A percentile compares a stretch with the other conserved stretches of the same genome.
Evolutionary conservation across 2,113 vertebrate species (phyloP).

Genomic region (Hemicordylus capensis): DNA sequence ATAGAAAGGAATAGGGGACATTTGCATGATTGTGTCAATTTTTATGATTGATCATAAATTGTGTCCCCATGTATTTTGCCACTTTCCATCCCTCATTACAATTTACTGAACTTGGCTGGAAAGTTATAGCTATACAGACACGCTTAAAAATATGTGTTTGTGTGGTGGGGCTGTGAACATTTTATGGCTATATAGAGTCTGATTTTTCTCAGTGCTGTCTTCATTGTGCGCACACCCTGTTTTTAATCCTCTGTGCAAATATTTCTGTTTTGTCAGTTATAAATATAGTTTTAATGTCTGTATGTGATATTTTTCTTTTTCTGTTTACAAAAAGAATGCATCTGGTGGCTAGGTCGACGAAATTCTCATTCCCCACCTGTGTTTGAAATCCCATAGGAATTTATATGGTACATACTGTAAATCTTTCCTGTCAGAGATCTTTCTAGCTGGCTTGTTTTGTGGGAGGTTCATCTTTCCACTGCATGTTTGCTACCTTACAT

Average conservation of each 20-base stretch:
- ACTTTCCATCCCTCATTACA: slow-evolving; percentile 41
- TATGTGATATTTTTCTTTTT: not conserved
- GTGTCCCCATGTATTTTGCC: slow-evolving; percentile 16
- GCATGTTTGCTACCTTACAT: slow-evolving; percentile 34
- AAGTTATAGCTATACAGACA: not conserved
- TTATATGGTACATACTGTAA: slow-evolving; percentile 36
- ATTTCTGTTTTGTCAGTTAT: not conserved
- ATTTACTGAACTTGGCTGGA: not conserved
- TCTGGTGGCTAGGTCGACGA: slow-evolving; percentile 37
- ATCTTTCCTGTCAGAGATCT: slow-evolving; percentile 29
- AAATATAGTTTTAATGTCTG: slow-evolving; percentile 15
- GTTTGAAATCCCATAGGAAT: slow-evolving; percentile 38
- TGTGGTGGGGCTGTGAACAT: not conserved
- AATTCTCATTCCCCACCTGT: slow-evolving; percentile 31
- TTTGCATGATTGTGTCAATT: not conserved
- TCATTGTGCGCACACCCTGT: not conserved
- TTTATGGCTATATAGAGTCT: not conserved
- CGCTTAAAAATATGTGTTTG: not conserved
- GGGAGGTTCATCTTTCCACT: slow-evolving; percentile 21
- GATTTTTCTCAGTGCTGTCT: not conserved
- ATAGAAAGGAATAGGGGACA: not conserved
- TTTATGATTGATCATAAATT: no score
- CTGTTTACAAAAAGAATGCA: not conserved
- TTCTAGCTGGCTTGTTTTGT: not conserved
- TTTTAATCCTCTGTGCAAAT: slow-evolving; percentile 10